phyloP scores from a whole-genome alignment of 2,888 invertebrate genomes.

The Dastarcus helophoroides region DNA sequence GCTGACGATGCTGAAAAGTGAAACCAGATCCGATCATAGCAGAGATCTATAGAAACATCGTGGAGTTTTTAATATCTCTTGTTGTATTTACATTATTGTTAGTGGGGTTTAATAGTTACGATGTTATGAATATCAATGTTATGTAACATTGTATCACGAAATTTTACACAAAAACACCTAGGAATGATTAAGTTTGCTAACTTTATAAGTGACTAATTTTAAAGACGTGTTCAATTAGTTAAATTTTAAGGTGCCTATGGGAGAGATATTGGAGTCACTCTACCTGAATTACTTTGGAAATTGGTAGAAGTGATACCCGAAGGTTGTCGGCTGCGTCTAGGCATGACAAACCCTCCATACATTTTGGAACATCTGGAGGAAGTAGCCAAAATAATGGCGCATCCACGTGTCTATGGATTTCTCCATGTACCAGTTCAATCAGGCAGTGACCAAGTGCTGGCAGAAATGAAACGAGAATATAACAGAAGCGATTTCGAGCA shows the following conservation, averaged over 20 bases:
- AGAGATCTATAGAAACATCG: too few species aligned
- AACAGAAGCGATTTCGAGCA: slow-evolving; percentile 75
- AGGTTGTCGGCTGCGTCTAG: slow-evolving; percentile 73
- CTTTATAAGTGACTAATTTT: too few species aligned
- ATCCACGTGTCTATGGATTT: slow-evolving; percentile 88
- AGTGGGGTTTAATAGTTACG: too few species aligned
- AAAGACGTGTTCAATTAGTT: too few species aligned
- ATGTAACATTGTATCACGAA: too few species aligned
- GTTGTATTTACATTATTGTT: too few species aligned
- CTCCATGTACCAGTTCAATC: slow-evolving; percentile 97
- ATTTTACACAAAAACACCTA: too few species aligned
- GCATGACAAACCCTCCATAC: slow-evolving; percentile 99
- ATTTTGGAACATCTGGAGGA: slow-evolving; percentile 89
- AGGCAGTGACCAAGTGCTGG: slow-evolving; percentile 87
- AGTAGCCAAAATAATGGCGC: slow-evolving; percentile 73
- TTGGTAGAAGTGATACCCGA: slow-evolving; percentile 69
- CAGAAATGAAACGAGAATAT: slow-evolving; percentile 96
- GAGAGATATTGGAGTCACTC: slow-evolving; percentile 76
- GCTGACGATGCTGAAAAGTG: too few species aligned
- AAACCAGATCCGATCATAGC: too few species aligned
- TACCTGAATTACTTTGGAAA: slow-evolving; percentile 76
- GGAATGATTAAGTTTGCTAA: too few species aligned
- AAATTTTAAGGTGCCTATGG: slow-evolving; percentile 67
- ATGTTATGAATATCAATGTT: too few species aligned
- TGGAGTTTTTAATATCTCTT: too few species aligned